These are phyloP conservation scores for Ascaphus truei DNA, from an alignment of 2,113 vertebrate species.

Conservation along the genomic window DNA sequence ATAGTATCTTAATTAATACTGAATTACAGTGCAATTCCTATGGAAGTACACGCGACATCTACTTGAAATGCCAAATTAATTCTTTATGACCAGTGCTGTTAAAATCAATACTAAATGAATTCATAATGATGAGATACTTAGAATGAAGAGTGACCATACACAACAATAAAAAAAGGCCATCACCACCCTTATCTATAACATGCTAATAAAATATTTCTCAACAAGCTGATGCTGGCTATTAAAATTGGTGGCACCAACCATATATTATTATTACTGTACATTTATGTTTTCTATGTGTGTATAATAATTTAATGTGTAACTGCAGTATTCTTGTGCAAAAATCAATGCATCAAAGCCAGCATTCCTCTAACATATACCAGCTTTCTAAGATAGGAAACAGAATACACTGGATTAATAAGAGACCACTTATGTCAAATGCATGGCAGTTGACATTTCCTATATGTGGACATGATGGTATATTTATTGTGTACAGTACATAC, in stretches of 20 bases:
- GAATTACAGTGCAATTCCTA: constrained; percentile 54
- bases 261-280: constrained; percentile 4
- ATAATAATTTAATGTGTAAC: not conserved
- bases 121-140: constrained; percentile 67
- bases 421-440: too few relatives aligned
- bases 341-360: too few relatives aligned
- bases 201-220: constrained; percentile 51
- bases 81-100: constrained; percentile 65
- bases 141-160: constrained; percentile 64
- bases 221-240: constrained; percentile 39
- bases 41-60: constrained; percentile 53
- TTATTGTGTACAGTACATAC: not conserved
- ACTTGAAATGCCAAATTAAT: constrained; percentile 62
- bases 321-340: too few relatives aligned
- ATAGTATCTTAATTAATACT: constrained; percentile 60
- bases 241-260: constrained; percentile 29
- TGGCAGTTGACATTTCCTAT: not conserved
- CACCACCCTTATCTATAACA: constrained; percentile 44
- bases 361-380: too few relatives aligned
- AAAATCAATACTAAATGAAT: constrained; percentile 69
- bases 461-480: not conserved
- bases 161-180: constrained; percentile 55
- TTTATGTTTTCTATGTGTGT: constrained; percentile 6
- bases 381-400: too few relatives aligned
- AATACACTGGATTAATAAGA: too few relatives aligned